A percentile compares a stretch with the other conserved stretches of the same genome.
These are phyloP conservation scores for Drosophila trapezifrons DNA, from an alignment of 1,140 invertebrate species.

Conservation along the genomic window DNA sequence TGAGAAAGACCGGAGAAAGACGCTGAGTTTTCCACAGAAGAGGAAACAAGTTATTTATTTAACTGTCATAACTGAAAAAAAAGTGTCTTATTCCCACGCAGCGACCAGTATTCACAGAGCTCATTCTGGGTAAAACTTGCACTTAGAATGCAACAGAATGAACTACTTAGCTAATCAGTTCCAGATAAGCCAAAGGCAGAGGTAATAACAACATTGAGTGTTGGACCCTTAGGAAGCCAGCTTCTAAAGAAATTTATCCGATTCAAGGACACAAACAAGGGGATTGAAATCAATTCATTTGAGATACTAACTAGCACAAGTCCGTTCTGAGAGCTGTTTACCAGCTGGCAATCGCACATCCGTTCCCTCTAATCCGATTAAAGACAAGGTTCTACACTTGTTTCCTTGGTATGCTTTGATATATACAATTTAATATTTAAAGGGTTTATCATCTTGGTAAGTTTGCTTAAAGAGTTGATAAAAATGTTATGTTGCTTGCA, in stretches of 20 bases:
- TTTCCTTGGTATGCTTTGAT: background rate
- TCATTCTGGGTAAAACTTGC: too few species aligned
- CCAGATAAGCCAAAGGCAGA: background rate
- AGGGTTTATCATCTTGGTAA: background rate
- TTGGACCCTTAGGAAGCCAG: background rate
- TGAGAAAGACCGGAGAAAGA: constrained; percentile 4
- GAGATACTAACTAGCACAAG: background rate
- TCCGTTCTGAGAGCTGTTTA: background rate
- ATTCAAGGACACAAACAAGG: background rate
- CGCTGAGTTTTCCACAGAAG: constrained; percentile 19
- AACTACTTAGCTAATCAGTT: background rate
- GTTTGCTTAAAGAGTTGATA: too few species aligned
- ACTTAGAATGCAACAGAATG: background rate
- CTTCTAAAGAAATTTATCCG: background rate
- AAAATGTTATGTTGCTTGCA: too few species aligned
- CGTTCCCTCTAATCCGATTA: background rate
- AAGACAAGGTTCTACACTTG: too few species aligned
- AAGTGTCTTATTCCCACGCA: background rate
- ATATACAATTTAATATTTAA: background rate
- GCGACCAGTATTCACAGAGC: background rate
- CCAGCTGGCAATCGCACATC: background rate
- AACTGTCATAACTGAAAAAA: constrained; percentile 10
- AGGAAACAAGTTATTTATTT: constrained; percentile 38
- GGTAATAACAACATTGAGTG: background rate
- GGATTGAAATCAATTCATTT: constrained; percentile 20